Evolutionary conservation across 2,888 invertebrate genomes (phyloP).

Genomic region (Lamproptera curius): DNA sequence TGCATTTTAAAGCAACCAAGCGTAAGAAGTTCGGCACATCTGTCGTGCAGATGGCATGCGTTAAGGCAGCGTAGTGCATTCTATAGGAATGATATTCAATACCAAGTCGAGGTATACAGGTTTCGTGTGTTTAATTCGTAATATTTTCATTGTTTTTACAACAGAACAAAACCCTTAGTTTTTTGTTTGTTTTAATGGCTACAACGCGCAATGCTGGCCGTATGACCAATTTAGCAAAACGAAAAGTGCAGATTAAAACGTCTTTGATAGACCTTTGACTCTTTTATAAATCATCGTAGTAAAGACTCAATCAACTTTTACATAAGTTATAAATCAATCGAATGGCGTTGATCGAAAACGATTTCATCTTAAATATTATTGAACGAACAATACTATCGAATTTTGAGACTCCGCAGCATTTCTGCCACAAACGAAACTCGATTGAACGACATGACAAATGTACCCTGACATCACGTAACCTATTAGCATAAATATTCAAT

Average conservation of each 20-base stretch:
- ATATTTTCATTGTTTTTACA: slow-evolving; percentile 32
- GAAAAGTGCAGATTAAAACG: too few relatives aligned
- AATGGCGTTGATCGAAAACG: slow-evolving; percentile 2
- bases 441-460: slow-evolving; percentile 20
- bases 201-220: too few relatives aligned
- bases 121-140: slow-evolving; percentile 39
- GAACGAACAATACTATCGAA: neutral
- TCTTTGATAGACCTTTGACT: neutral
- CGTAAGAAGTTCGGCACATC: slow-evolving; percentile 54
- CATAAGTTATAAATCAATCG: neutral
- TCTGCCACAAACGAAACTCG: slow-evolving; percentile 17
- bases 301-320: neutral
- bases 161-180: neutral
- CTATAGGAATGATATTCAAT: slow-evolving; percentile 58
- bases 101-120: slow-evolving; percentile 44
- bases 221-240: too few relatives aligned
- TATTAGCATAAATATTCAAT: slow-evolving; percentile 49
- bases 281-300: neutral
- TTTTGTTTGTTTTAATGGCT: too few relatives aligned
- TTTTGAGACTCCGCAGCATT: slow-evolving; percentile 5
- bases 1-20: slow-evolving; percentile 38
- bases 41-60: slow-evolving; percentile 67
- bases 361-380: slow-evolving; percentile 2
- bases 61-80: slow-evolving; percentile 42
- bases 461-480: slow-evolving; percentile 21